A percentile compares a stretch with the other conserved stretches of the same genome.
These are phyloP conservation scores for Potorous gilbertii DNA, from an alignment of 2,797 vertebrate genomes.

Conservation along the genomic window DNA sequence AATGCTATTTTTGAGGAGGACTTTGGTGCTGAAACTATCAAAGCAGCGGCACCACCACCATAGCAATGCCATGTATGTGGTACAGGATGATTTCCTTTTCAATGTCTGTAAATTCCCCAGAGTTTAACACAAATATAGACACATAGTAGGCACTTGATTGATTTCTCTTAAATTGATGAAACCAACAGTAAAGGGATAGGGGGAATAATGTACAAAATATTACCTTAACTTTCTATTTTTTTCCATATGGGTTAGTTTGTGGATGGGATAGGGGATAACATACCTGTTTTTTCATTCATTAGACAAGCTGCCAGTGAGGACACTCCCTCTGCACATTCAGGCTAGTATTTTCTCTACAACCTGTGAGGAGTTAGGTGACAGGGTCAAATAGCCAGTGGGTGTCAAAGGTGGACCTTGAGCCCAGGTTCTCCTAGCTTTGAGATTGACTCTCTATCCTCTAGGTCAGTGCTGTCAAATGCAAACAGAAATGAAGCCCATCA, in stretches of 20 bases:
- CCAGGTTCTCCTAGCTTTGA: background rate
- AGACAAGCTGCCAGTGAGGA: background rate
- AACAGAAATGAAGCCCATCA: background rate
- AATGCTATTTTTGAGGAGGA: slow-evolving; percentile 20
- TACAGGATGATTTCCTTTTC: background rate
- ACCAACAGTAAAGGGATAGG: background rate
- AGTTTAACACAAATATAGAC: background rate
- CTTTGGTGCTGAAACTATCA: slow-evolving; percentile 38
- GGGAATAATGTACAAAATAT: background rate
- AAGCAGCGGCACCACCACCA: background rate
- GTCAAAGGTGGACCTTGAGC: background rate
- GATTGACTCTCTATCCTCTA: background rate
- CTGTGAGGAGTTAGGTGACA: background rate
- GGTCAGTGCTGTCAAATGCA: background rate
- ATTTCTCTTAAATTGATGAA: background rate
- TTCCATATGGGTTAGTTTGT: background rate
- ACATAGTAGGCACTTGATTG: background rate
- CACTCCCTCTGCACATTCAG: background rate
- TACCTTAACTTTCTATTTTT: background rate
- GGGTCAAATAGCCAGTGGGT: background rate
- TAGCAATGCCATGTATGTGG: background rate
- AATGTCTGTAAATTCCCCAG: background rate
- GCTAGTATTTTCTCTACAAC: background rate
- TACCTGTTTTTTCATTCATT: background rate
- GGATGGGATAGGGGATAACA: background rate